Conservation (phyloP, 2,888 invertebrate species). For the Acleris laterana region DNA sequence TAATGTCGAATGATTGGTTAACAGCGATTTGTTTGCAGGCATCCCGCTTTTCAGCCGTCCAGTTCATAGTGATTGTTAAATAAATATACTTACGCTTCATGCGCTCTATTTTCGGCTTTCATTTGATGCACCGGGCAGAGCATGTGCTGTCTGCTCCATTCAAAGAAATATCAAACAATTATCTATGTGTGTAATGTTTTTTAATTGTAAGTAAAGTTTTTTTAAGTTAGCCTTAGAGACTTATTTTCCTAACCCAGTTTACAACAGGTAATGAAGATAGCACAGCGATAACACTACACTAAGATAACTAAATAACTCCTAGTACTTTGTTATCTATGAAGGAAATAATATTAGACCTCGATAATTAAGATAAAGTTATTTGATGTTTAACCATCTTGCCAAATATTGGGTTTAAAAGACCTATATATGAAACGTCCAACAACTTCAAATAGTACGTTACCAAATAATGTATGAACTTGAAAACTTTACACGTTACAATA, state of each 20-base stretch:
- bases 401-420: slow-evolving; percentile 20
- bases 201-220: not conserved
- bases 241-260: slow-evolving; percentile 18
- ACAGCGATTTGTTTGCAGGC: slow-evolving; percentile 22
- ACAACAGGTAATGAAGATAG: slow-evolving; percentile 20
- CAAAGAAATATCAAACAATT: slow-evolving; percentile 48
- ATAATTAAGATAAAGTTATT: slow-evolving; percentile 56
- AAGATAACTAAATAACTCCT: slow-evolving; percentile 39
- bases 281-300: slow-evolving; percentile 28
- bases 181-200: not conserved
- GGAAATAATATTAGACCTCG: slow-evolving; percentile 61
- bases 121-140: slow-evolving; percentile 53
- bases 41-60: slow-evolving; percentile 25
- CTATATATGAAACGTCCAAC: slow-evolving; percentile 6
- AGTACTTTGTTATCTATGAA: slow-evolving; percentile 44
- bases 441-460: slow-evolving; percentile 6
- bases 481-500: not conserved
- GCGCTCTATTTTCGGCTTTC: slow-evolving; percentile 59
- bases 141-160: slow-evolving; percentile 51
- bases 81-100: slow-evolving; percentile 55
- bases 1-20: slow-evolving; percentile 25
- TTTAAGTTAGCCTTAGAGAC: not conserved
- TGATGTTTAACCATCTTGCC: slow-evolving; percentile 41
- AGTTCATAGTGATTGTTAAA: slow-evolving; percentile 24
- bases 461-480: slow-evolving; percentile 4